These are phyloP conservation scores for Ciconia nigra DNA, from an alignment of 2,797 vertebrate genomes.

Conservation along the genomic window DNA sequence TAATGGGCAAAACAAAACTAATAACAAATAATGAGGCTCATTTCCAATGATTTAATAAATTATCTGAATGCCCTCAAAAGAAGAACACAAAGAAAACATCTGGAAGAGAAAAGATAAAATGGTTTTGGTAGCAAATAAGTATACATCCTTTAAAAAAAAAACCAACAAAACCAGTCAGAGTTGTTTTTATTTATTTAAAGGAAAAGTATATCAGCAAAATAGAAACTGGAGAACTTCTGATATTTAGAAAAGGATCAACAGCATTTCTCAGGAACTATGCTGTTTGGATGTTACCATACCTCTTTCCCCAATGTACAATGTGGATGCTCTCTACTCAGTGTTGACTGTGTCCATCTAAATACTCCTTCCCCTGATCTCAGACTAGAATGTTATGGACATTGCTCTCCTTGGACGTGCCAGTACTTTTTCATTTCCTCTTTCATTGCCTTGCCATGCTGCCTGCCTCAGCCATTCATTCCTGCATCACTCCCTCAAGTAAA, in stretches of 20 bases:
- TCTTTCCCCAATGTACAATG: neutral
- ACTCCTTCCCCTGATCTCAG: neutral
- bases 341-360: neutral
- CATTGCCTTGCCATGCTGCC: neutral
- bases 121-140: neutral
- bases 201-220: neutral
- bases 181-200: neutral
- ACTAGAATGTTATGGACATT: neutral
- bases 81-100: neutral
- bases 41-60: neutral
- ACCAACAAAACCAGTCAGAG: neutral
- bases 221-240: neutral
- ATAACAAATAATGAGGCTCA: neutral
- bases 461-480: neutral
- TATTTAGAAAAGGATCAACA: neutral
- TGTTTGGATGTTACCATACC: neutral
- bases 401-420: neutral
- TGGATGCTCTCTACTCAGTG: no score
- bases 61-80: neutral
- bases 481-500: neutral
- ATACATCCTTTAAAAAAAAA: neutral
- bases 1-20: neutral
- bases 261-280: neutral
- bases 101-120: neutral
- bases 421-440: neutral